Conservation (phyloP, 2,113 vertebrate species). For the Petromus typicus region DNA sequence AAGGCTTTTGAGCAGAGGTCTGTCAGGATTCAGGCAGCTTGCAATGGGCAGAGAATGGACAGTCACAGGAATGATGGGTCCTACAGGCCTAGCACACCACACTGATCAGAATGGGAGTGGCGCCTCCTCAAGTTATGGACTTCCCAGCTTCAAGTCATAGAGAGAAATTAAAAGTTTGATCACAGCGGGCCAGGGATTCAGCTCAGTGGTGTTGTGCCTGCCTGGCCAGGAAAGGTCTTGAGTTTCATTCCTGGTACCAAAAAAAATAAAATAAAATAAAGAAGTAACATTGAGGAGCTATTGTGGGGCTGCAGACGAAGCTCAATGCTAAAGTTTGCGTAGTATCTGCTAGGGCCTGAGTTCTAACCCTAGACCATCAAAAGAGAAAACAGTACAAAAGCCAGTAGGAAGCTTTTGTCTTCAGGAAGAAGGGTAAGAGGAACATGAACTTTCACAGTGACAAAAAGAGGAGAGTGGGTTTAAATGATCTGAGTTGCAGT, state of each 20-base stretch:
- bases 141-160: neutral
- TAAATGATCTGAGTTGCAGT: neutral
- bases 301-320: too few relatives aligned
- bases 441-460: neutral
- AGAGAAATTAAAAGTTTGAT: neutral
- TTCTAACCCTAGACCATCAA: too few relatives aligned
- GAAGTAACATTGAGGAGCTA: too few relatives aligned
- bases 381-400: neutral
- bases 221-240: too few relatives aligned
- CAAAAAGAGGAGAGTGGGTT: neutral
- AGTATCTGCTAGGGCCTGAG: too few relatives aligned
- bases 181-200: too few relatives aligned
- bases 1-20: neutral
- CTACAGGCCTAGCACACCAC: neutral
- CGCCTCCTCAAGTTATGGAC: neutral
- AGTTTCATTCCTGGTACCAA: too few relatives aligned
- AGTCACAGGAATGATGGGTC: too few relatives aligned
- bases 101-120: neutral
- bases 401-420: neutral
- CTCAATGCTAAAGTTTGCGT: neutral
- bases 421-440: neutral
- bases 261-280: too few relatives aligned
- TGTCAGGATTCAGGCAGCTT: neutral
- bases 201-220: too few relatives aligned
- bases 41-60: neutral